These are phyloP conservation scores for Lophotis ruficrista DNA, from an alignment of 2,113 vertebrate species.

Conservation along the genomic window DNA sequence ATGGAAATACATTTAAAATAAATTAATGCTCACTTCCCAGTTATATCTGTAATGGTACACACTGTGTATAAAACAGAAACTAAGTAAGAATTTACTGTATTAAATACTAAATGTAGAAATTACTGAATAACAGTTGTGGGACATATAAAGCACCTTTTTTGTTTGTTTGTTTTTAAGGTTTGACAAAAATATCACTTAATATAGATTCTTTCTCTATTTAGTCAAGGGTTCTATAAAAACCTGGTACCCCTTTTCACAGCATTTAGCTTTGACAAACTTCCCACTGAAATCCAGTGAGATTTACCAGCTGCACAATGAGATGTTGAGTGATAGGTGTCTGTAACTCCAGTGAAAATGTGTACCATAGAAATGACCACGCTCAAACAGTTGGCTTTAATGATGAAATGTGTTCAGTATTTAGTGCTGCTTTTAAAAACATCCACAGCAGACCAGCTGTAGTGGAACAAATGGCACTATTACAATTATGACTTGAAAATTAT, in stretches of 20 bases:
- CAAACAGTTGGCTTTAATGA: conserved; percentile 17
- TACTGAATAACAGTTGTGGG: neutral
- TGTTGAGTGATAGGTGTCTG: neutral
- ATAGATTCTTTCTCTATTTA: neutral
- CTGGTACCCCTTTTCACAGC: neutral
- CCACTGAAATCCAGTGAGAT: neutral
- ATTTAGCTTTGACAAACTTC: neutral
- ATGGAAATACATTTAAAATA: neutral
- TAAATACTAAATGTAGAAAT: neutral
- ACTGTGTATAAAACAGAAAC: neutral
- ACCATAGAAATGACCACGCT: neutral
- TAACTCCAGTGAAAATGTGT: conserved; percentile 1
- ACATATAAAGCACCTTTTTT: neutral
- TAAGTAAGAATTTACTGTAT: neutral
- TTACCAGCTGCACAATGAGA: neutral
- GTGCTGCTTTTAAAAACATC: conserved; percentile 9
- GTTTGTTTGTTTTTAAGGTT: neutral
- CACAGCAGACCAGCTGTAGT: conserved; percentile 23
- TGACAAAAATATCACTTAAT: neutral
- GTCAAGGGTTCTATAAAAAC: neutral
- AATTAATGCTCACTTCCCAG: neutral
- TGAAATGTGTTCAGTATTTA: conserved; percentile 27
- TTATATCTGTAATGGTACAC: neutral
- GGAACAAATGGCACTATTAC: conserved; percentile 36
- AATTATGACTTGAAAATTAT: conserved; percentile 52